Base-by-base conservation (phyloP, 2,888 invertebrate species). In the Caradrina kadenii region DNA sequence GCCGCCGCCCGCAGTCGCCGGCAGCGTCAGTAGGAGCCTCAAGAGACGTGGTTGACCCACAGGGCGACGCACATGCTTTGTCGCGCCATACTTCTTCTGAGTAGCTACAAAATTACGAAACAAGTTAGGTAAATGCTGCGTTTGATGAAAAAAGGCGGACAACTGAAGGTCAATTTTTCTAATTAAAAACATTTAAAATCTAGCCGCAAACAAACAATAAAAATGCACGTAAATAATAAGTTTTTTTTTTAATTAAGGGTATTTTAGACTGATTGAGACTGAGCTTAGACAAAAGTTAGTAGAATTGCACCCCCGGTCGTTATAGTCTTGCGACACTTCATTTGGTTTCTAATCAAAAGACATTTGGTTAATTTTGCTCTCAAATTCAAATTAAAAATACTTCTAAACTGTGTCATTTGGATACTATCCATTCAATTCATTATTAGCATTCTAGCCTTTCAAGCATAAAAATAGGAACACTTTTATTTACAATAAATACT, bases 61-160 rank as follows among this genome's bases (percentile, higher is more conserved):
- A 63, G 2, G 91, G 90, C 0, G 94, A 93, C 67, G 84, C 89
- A 78, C 93, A 92, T 49, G 69, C 79, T 53, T 87, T 87, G 3
- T 93, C 93, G 49, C 93, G 94, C 92, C 93, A 93, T 72, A 94
- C 93, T 62, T 95, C 94, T 73, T 95, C 95, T 0, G 95, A 95
- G 71, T 94, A 96, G 75, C 95, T 95, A 86, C 31, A 67, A 39
- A 4, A 5, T 17, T n/a, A 19, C 2, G 19, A 65, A 2, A 39
- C 0, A 17, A 8, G 42, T 53, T 17, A 26, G 2, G 54, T 13
- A 39, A 39, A 39, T 13, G 13, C 39, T 39, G 39, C 13, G 39
- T 8, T 31, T 35, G 8, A 35, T 8, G 35, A 35, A 8, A 8
- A 8, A 35, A 8, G 8, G 8, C 35, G 35, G 31, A 35, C 8